Conservation (phyloP, 2,797 vertebrate species). For the Sebastiscus tertius region DNA sequence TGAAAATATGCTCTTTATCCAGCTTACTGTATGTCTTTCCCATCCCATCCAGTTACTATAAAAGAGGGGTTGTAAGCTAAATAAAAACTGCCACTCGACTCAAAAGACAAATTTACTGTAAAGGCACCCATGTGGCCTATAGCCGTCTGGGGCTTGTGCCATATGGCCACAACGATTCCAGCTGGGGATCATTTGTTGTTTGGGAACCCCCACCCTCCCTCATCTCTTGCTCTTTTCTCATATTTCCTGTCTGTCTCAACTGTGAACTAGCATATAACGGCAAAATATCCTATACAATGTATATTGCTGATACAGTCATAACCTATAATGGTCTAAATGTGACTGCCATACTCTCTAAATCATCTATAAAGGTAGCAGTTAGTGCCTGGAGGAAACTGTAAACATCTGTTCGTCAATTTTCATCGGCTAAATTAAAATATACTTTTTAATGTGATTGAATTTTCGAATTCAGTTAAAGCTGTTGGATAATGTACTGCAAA, state of each 20-base stretch:
- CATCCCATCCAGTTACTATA: not conserved
- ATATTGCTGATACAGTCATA: not conserved
- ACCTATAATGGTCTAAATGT: not conserved
- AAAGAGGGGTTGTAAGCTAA: not conserved
- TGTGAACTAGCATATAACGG: not conserved
- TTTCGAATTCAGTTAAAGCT: not conserved
- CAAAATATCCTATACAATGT: not conserved
- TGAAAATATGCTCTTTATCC: not conserved
- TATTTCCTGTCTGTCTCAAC: not conserved
- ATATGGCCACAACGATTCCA: constrained; percentile 3
- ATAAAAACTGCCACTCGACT: not conserved
- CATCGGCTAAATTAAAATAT: not conserved
- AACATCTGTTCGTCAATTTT: not conserved
- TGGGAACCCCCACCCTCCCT: not conserved
- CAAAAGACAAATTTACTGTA: not conserved
- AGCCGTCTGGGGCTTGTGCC: not conserved
- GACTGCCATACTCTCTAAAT: not conserved
- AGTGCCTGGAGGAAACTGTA: not conserved
- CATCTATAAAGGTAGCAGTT: not conserved
- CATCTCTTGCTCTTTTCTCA: not conserved
- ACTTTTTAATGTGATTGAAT: not conserved
- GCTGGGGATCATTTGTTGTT: constrained; percentile 6
- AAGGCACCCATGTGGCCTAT: not conserved
- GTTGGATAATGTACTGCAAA: constrained; percentile 11
- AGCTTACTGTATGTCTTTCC: not conserved